phyloP scores from a whole-genome alignment of 1,140 invertebrate species.

The Plutomurus gul region DNA sequence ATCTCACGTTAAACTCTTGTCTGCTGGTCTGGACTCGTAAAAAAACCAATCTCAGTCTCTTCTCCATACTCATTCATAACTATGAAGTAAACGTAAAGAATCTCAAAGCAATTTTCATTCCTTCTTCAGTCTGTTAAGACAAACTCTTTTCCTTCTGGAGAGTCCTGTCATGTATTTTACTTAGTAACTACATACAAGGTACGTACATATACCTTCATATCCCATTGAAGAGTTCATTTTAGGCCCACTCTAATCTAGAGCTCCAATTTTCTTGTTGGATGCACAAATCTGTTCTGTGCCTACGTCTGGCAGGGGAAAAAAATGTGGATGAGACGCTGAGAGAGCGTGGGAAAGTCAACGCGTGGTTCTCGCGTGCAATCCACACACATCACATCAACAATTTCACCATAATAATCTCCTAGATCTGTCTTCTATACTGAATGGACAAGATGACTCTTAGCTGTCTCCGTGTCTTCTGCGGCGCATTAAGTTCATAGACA shows the following conservation, averaged over 20 bases:
- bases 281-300: constrained; percentile 6
- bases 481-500: too few relatives aligned
- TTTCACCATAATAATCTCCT: constrained; percentile 3
- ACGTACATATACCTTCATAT: neutral
- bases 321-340: constrained; percentile 36
- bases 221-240: constrained; percentile 12
- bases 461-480: too few relatives aligned
- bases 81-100: neutral
- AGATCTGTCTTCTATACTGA: too few relatives aligned
- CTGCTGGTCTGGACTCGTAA: too few relatives aligned
- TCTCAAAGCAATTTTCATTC: constrained; percentile 19
- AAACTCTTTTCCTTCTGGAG: neutral
- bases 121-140: neutral
- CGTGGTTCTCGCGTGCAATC: constrained; percentile 49
- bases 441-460: too few relatives aligned
- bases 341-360: constrained; percentile 51
- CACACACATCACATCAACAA: neutral
- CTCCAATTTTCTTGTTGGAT: constrained; percentile 5
- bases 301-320: constrained; percentile 6
- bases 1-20: neutral
- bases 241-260: constrained; percentile 16
- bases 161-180: neutral
- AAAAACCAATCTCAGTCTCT: too few relatives aligned
- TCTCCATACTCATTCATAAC: too few relatives aligned
- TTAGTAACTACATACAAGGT: neutral